These are phyloP conservation scores for Tor tambroides DNA, from an alignment of 2,113 vertebrate species.

Conservation along the genomic window DNA sequence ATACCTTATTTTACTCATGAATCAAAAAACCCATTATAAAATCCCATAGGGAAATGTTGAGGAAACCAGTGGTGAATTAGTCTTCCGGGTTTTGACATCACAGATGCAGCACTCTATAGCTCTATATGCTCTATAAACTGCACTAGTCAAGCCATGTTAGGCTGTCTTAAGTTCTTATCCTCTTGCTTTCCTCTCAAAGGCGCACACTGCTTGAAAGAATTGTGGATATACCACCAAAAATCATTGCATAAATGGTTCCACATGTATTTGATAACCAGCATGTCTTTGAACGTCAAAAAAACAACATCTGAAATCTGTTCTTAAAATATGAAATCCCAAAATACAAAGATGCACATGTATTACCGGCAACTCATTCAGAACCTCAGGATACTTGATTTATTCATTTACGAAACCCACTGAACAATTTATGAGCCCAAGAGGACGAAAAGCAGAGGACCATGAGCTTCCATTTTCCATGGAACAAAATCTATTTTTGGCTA, in stretches of 20 bases:
- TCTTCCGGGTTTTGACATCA: background rate
- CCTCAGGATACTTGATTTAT: slow-evolving; percentile 26
- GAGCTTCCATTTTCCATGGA: slow-evolving; percentile 7
- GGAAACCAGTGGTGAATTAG: background rate
- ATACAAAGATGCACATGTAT: background rate
- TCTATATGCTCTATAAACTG: too few relatives aligned
- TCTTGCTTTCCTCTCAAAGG: background rate
- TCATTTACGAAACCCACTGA: slow-evolving; percentile 11
- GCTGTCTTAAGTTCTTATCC: background rate
- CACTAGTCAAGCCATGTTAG: background rate
- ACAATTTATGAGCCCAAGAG: slow-evolving; percentile 29
- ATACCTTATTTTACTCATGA: background rate
- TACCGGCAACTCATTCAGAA: background rate
- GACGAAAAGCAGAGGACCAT: background rate
- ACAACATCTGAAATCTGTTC: background rate
- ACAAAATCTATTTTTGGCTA: background rate
- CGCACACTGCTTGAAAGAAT: background rate
- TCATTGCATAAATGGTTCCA: slow-evolving; percentile 2
- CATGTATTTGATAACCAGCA: slow-evolving; percentile 8
- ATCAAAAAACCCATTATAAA: too few relatives aligned
- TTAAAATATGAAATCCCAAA: background rate
- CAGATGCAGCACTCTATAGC: background rate
- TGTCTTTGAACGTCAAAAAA: background rate
- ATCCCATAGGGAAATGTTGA: too few relatives aligned
- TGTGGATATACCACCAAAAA: background rate